These are phyloP conservation scores for Pheosia tremula DNA, from an alignment of 2,888 invertebrate species.

Conservation along the genomic window DNA sequence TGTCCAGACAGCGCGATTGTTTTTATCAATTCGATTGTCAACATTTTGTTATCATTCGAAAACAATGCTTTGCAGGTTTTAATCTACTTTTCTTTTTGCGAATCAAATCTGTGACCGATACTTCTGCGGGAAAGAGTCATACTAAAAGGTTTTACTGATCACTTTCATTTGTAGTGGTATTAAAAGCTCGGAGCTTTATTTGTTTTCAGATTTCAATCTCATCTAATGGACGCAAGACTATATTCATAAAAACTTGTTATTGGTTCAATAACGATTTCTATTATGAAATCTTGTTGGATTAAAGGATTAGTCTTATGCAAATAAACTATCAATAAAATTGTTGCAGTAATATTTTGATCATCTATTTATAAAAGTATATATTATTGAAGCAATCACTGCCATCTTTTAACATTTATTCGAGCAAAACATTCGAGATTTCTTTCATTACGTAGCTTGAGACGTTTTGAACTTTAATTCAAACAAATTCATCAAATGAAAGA, in stretches of 20 bases:
- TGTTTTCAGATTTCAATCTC: neutral
- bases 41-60: slow-evolving; percentile 36
- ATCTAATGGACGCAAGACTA: neutral
- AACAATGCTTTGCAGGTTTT: neutral
- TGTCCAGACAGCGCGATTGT: slow-evolving; percentile 29
- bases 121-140: slow-evolving; percentile 17
- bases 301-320: too few species aligned
- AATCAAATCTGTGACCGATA: slow-evolving; percentile 23
- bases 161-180: neutral
- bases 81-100: neutral
- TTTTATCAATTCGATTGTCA: slow-evolving; percentile 45
- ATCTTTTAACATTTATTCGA: too few species aligned
- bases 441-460: too few species aligned
- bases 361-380: too few species aligned
- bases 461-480: neutral
- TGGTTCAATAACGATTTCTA: neutral
- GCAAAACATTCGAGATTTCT: too few species aligned
- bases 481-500: neutral
- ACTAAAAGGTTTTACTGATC: neutral
- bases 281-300: neutral
- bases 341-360: too few species aligned
- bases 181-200: neutral
- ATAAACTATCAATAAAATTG: too few species aligned
- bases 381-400: too few species aligned
- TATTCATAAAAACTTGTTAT: slow-evolving; percentile 1